Conservation (phyloP, 2,113 vertebrate genomes). For the Cygnus buccinator region DNA sequence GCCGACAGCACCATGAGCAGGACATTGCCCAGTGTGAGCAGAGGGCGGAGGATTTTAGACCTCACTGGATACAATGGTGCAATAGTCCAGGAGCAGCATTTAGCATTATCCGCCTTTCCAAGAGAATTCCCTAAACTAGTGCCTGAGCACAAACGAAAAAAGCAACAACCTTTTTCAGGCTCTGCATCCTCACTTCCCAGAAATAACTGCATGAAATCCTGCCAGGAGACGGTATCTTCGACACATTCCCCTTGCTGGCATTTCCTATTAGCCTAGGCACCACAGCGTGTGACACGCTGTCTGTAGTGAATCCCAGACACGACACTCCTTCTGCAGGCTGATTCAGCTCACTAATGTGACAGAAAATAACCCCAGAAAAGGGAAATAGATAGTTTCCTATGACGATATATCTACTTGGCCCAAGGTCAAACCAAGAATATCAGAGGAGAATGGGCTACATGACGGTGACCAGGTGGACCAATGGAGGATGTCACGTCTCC, state of each 20-base stretch:
- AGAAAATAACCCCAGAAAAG: neutral
- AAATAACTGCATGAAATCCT: neutral
- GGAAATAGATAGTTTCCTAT: neutral
- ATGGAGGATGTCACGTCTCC: neutral
- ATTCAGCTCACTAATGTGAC: neutral
- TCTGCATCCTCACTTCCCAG: neutral
- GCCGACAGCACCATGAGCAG: neutral
- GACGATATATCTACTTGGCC: neutral
- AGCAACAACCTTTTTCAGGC: neutral
- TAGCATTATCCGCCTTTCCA: neutral
- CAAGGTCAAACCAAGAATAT: neutral
- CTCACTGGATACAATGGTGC: neutral
- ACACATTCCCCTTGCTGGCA: neutral
- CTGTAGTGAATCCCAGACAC: neutral
- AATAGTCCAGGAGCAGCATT: neutral
- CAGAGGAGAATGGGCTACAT: neutral
- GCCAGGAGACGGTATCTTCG: neutral
- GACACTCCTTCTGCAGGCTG: neutral
- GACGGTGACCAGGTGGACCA: neutral
- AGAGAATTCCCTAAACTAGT: neutral
- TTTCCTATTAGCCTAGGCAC: neutral
- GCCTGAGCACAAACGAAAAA: neutral
- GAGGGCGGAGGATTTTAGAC: neutral
- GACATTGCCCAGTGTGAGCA: neutral
- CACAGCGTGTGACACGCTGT: neutral